Percentiles rank a stretch among this genome's conserved stretches.
Conservation (phyloP, 30 jellyfish, hydroid and myxozoan species). For the Pseudorhiza aurosa region DNA sequence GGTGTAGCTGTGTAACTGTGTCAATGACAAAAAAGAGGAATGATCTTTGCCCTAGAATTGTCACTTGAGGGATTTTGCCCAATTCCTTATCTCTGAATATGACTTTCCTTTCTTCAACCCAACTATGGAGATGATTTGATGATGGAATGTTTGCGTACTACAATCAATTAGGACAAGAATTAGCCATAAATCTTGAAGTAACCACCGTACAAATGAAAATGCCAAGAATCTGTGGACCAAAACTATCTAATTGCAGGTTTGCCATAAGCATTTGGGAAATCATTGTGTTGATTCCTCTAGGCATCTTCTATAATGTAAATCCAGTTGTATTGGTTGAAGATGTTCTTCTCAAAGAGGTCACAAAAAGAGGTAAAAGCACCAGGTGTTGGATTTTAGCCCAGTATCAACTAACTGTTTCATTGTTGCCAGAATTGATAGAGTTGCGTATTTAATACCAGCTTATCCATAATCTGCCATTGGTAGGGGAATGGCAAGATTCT, state of each 20-base stretch:
- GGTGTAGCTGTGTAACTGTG: too few relatives aligned
- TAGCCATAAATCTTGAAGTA: slow-evolving; percentile 1
- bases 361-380: slow-evolving; percentile 5
- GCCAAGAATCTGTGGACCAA: slow-evolving; percentile 97
- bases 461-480: slow-evolving; percentile 65
- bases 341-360: slow-evolving; percentile 34
- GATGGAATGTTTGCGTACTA: slow-evolving; percentile 16
- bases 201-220: slow-evolving; percentile 57
- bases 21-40: too few relatives aligned
- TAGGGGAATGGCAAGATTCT: slow-evolving; percentile 63
- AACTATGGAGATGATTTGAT: neutral
- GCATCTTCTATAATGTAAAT: slow-evolving; percentile 80
- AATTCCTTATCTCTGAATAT: neutral
- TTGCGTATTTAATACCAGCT: slow-evolving; percentile 47
- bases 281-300: slow-evolving; percentile 83
- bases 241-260: slow-evolving; percentile 89
- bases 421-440: slow-evolving; percentile 88
- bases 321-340: slow-evolving; percentile 91
- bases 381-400: slow-evolving; percentile 63
- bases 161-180: slow-evolving; percentile 20
- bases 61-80: too few relatives aligned
- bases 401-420: slow-evolving; percentile 88
- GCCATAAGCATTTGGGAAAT: slow-evolving; percentile 94
- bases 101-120: too few relatives aligned
- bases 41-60: too few relatives aligned